Evolutionary conservation across 2,113 vertebrate species (phyloP).

Genomic region (Tragelaphus buxtoni): DNA sequence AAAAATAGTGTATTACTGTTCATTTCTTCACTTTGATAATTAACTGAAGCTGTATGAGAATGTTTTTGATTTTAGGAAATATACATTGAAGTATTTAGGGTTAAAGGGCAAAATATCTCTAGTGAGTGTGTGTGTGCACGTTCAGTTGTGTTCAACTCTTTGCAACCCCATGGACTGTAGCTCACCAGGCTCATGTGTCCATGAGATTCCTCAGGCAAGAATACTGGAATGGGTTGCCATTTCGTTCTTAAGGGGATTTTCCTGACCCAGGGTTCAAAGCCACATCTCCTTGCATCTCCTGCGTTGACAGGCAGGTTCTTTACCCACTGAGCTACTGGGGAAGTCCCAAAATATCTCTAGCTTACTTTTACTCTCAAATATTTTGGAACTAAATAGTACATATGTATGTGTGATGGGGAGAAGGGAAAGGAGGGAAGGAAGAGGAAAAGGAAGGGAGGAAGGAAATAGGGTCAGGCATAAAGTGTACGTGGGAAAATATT

Average conservation of each 20-base stretch:
- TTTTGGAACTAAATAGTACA: neutral
- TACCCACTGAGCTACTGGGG: neutral
- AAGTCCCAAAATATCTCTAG: neutral
- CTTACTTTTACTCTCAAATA: neutral
- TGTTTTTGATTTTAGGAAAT: conserved; percentile 1
- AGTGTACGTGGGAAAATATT: neutral
- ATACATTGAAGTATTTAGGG: neutral
- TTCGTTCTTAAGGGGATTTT: neutral
- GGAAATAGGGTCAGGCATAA: neutral
- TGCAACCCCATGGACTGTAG: neutral
- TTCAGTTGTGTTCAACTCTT: neutral
- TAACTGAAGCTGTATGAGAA: neutral
- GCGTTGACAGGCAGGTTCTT: neutral
- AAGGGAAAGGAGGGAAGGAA: neutral
- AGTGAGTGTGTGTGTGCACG: neutral
- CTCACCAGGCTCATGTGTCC: neutral
- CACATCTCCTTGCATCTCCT: neutral
- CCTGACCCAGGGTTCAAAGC: neutral
- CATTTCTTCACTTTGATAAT: neutral
- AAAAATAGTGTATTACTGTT: neutral
- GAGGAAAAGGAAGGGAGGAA: neutral
- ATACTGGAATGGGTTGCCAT: neutral
- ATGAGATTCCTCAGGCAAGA: neutral
- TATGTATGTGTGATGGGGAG: neutral
- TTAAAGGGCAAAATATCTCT: neutral